Evolutionary conservation across 2,113 vertebrate genomes (phyloP).

Genomic region (Varanus komodoensis): DNA sequence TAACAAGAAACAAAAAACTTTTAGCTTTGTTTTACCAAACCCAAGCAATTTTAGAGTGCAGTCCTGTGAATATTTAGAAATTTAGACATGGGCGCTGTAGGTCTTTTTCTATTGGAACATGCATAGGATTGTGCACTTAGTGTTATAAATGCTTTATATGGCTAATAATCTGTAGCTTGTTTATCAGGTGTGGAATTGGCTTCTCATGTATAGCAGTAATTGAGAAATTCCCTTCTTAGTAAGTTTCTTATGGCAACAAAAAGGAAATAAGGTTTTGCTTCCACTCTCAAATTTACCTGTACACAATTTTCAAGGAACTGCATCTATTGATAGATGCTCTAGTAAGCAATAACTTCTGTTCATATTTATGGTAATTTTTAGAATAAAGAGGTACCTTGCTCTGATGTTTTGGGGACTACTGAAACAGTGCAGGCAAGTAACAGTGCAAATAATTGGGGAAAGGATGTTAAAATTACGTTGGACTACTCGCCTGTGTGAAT

Average conservation of each 20-base stretch:
- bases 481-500: neutral
- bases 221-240: neutral
- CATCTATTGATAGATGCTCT: neutral
- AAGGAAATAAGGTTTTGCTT: neutral
- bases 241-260: neutral
- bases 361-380: neutral
- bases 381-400: neutral
- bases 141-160: neutral
- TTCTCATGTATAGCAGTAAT: neutral
- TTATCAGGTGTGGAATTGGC: neutral
- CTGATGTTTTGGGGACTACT: neutral
- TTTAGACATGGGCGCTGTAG: too few species aligned
- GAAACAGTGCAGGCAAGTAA: neutral
- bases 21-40: neutral
- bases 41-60: neutral
- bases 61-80: too few species aligned
- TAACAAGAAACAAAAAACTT: slow-evolving; percentile 51
- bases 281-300: neutral
- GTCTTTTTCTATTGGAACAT: too few species aligned
- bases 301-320: neutral
- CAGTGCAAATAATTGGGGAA: neutral
- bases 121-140: too few species aligned
- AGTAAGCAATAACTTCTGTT: neutral
- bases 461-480: neutral
- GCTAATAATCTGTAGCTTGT: neutral